Conservation (phyloP, 2,888 invertebrate genomes). For the Coenonympha arcania region DNA sequence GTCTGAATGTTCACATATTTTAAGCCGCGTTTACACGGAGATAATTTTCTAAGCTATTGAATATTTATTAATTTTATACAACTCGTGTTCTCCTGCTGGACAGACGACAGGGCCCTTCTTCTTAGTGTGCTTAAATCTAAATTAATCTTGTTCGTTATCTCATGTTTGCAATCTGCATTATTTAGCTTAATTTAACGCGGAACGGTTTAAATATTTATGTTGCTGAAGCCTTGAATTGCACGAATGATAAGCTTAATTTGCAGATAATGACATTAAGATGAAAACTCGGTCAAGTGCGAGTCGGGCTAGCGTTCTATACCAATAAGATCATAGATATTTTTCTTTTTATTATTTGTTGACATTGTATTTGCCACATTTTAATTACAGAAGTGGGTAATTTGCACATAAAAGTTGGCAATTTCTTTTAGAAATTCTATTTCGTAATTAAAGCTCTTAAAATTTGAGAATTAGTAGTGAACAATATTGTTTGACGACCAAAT, state of each 20-base stretch:
- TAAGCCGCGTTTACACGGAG: constrained; percentile 5
- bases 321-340: too few species aligned
- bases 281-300: background rate
- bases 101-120: background rate
- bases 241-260: background rate
- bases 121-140: background rate
- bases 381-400: too few species aligned
- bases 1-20: constrained; percentile 5
- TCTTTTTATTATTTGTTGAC: too few species aligned
- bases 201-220: constrained; percentile 5
- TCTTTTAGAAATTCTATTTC: too few species aligned
- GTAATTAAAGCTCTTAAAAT: too few species aligned
- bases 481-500: too few species aligned
- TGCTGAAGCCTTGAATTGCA: background rate
- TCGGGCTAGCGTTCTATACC: too few species aligned
- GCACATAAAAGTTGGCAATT: too few species aligned
- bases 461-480: too few species aligned
- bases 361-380: too few species aligned
- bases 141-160: constrained; percentile 12
- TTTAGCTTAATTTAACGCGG: constrained; percentile 2
- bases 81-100: constrained; percentile 10
- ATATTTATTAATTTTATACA: constrained; percentile 16
- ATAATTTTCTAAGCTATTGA: constrained; percentile 12
- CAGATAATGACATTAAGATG: background rate
- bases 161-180: constrained; percentile 11